Percentiles rank a stretch among this genome's conserved stretches.
These are phyloP conservation scores for Monochamus alternatus DNA, from an alignment of 2,888 invertebrate genomes.

Conservation along the genomic window DNA sequence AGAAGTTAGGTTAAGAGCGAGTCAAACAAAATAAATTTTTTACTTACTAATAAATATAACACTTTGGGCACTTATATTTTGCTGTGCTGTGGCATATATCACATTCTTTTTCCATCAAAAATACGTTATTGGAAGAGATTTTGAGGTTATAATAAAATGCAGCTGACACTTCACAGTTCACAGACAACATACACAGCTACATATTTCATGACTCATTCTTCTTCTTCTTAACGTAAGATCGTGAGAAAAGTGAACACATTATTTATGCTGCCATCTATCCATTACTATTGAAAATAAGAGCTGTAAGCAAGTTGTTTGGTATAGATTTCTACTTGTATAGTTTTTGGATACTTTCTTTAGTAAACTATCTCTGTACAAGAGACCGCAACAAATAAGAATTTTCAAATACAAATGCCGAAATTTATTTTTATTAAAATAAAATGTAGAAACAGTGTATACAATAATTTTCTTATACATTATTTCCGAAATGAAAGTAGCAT, in stretches of 20 bases:
- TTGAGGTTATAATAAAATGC: not conserved
- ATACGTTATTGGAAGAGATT: not conserved
- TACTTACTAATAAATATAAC: conserved; percentile 73
- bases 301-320: too few relatives aligned
- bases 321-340: too few relatives aligned
- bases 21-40: not conserved
- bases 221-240: too few relatives aligned
- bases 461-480: not conserved
- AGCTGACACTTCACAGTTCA: not conserved
- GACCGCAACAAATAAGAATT: too few relatives aligned
- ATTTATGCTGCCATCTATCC: not conserved
- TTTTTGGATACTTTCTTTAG: too few relatives aligned
- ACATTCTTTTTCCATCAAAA: not conserved
- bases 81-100: not conserved
- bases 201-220: not conserved
- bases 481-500: not conserved
- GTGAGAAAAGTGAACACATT: too few relatives aligned
- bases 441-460: not conserved
- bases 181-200: not conserved
- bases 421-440: not conserved
- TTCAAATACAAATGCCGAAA: too few relatives aligned
- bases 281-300: too few relatives aligned
- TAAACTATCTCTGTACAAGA: too few relatives aligned
- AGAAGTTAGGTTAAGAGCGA: not conserved
- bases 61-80: conserved; percentile 75